These are phyloP conservation scores for Conomelus anceps DNA, from an alignment of 2,888 invertebrate species.

Conservation along the genomic window DNA sequence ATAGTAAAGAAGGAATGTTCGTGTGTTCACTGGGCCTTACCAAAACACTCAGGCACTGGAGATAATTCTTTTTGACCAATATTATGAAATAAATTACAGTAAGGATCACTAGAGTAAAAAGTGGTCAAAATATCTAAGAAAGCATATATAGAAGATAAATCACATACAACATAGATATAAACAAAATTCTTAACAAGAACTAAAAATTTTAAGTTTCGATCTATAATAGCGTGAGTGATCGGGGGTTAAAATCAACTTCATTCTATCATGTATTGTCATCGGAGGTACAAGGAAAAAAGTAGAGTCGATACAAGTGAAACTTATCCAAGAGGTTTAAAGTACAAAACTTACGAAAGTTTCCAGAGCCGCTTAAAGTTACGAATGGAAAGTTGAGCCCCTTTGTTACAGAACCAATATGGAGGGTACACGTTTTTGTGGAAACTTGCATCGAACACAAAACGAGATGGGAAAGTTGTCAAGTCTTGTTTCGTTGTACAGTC, in stretches of 20 bases:
- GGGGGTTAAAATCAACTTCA: neutral
- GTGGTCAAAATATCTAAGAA: no score
- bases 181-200: no score
- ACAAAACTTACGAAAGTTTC: neutral
- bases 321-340: neutral
- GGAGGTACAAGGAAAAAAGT: neutral
- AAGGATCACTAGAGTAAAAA: no score
- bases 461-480: neutral
- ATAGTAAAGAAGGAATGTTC: no score
- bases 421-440: neutral
- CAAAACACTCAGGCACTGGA: no score
- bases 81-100: no score
- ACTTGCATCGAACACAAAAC: neutral
- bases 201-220: no score
- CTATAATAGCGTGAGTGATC: no score
- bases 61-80: no score
- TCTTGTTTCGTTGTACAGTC: neutral
- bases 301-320: neutral
- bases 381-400: neutral
- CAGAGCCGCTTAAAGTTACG: neutral
- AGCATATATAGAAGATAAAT: no score
- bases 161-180: no score
- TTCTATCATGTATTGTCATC: neutral
- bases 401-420: neutral
- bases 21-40: no score